Conservation (phyloP, 2,113 vertebrate species). For the Asarcornis scutulata region DNA sequence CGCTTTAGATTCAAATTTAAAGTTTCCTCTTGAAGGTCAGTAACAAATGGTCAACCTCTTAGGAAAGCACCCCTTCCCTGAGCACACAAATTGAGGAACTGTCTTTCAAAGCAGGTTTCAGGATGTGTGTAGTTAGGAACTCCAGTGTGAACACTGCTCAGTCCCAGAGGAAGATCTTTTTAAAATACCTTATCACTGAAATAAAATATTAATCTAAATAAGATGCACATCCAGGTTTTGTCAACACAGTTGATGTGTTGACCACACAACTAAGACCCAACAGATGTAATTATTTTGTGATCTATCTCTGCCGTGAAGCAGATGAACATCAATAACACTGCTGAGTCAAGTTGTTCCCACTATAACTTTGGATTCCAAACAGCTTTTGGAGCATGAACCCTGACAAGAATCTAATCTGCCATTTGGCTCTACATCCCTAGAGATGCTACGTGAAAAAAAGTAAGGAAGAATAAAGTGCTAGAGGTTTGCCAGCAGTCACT, state of each 20-base stretch:
- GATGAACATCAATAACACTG: background rate
- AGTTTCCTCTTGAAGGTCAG: background rate
- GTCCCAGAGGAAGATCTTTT: background rate
- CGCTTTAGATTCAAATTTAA: background rate
- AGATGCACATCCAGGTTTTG: accelerated
- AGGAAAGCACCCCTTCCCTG: background rate
- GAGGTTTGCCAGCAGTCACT: background rate
- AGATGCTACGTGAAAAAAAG: background rate
- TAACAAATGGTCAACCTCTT: background rate
- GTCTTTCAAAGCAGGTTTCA: background rate
- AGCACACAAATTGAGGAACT: background rate
- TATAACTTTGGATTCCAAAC: background rate
- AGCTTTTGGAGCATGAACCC: background rate
- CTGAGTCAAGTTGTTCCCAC: background rate
- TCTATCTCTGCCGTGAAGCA: background rate
- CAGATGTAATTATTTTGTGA: background rate
- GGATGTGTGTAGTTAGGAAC: background rate
- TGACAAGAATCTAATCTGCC: background rate
- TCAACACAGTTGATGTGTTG: no score
- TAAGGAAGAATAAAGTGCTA: background rate
- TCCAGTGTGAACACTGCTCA: background rate
- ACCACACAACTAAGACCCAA: background rate
- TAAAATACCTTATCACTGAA: background rate
- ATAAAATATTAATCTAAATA: background rate
- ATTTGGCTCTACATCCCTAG: background rate